Conservation (phyloP, 2,888 invertebrate species). For the Drosophila flavopinicola region DNA sequence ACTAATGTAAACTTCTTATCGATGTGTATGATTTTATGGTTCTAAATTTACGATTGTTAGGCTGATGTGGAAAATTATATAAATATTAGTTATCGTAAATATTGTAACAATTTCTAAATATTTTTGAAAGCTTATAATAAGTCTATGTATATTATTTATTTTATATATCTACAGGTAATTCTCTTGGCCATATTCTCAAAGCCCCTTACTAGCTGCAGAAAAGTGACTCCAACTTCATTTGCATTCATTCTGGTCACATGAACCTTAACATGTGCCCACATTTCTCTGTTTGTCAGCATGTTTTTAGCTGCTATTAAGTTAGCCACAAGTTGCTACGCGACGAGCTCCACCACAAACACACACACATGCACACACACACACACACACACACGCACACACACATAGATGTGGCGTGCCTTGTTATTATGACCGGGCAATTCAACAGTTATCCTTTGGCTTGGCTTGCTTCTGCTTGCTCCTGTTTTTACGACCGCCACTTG, state of each 20-base stretch:
- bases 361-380: slow-evolving; percentile 17
- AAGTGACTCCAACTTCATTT: slow-evolving; percentile 36
- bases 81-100: too few relatives aligned
- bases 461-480: slow-evolving; percentile 48
- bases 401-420: slow-evolving; percentile 55
- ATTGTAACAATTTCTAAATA: too few relatives aligned
- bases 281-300: slow-evolving; percentile 58
- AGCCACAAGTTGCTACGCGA: slow-evolving; percentile 77
- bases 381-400: slow-evolving; percentile 5
- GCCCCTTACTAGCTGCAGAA: slow-evolving; percentile 3
- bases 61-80: too few relatives aligned
- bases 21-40: too few relatives aligned
- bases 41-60: too few relatives aligned
- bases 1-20: too few relatives aligned
- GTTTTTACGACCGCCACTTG: slow-evolving; percentile 76
- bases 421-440: slow-evolving; percentile 74
- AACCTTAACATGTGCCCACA: slow-evolving; percentile 55
- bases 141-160: not conserved
- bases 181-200: not conserved
- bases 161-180: not conserved
- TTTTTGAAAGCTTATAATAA: too few relatives aligned
- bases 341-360: slow-evolving; percentile 42
- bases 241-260: slow-evolving; percentile 46
- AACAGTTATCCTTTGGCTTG: slow-evolving; percentile 77
- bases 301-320: slow-evolving; percentile 74